Evolutionary conservation across 2,888 invertebrate species (phyloP), one percentile per base, ranked within the genome.

Genomic region (Bellardia pandia): DNA sequence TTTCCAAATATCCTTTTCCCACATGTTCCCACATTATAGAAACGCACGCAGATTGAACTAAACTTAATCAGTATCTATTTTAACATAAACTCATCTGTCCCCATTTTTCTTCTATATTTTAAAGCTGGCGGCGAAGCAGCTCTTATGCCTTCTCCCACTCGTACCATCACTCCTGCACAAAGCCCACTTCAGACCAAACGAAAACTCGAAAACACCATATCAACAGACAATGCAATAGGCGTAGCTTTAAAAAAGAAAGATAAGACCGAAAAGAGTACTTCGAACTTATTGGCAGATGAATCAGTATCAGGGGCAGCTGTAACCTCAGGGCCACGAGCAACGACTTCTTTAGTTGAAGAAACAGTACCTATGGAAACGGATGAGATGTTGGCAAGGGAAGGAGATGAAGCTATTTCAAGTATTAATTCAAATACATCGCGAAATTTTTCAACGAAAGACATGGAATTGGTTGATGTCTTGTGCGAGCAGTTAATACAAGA

Each of bases 201-300:
- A 76, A 97, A 97, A 92, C 93, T 97, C 76, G 96, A 97, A 92
- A 95, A 95, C 40, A 96, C 96, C n/a, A 95, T 96, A 90, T 96
- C 97, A 62, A 96, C 96, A 88, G 96, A 95, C 93, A 95, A 95
- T 90, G 94, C 94, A 3, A 93, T 93, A 68, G 94, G 94, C 7
- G 93, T 94, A 23, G 95, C 95, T 76, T 94, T 95, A 89, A 95
- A 96, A 93, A 96, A 96, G 93, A 96, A 96, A 93, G 96, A 96
- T 91, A 95, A 95, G 88, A 92, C 92, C 6, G 91, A 90, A 16
- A 71, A 64, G 56, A 92, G 91, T 81, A 90, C 86, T 51, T 89
- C 91, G 30, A 58, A 48, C 14, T 91, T 92, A 88, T 89, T 92
- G 48, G 86, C 89, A 58, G 89, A 89, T 42, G 89, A 90, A 76